Evolutionary conservation across 1,140 invertebrate species (phyloP).

Genomic region (Planococcus citri): DNA sequence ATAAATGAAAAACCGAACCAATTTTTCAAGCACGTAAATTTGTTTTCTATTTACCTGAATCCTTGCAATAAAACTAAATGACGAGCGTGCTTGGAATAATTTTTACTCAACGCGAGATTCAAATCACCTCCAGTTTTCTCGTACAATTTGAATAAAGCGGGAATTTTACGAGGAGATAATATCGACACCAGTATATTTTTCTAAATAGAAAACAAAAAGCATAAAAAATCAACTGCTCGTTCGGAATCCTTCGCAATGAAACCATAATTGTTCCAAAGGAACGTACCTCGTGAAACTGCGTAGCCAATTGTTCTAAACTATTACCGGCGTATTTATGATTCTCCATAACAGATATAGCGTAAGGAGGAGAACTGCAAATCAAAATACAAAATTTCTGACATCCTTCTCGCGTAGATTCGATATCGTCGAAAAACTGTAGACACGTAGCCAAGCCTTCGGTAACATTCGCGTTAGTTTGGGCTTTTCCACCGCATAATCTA

Average conservation of each 20-base stretch:
- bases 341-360: constrained; percentile 70
- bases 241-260: no score
- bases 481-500: constrained; percentile 77
- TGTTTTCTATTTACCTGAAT: constrained; percentile 41
- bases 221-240: no score
- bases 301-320: constrained; percentile 59
- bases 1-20: background rate
- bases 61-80: constrained; percentile 71
- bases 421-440: constrained; percentile 74
- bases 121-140: constrained; percentile 77
- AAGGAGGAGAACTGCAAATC: constrained; percentile 86
- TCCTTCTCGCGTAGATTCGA: constrained; percentile 51
- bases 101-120: constrained; percentile 62
- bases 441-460: constrained; percentile 81
- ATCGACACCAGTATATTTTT: constrained; percentile 74
- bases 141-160: constrained; percentile 60
- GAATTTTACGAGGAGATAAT: constrained; percentile 75
- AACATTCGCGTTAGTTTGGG: constrained; percentile 75
- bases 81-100: constrained; percentile 77
- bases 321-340: constrained; percentile 55
- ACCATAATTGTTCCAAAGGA: background rate
- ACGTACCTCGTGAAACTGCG: constrained; percentile 53
- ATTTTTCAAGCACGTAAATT: background rate
- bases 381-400: constrained; percentile 70
- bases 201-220: constrained; percentile 33